phyloP scores from a whole-genome alignment of 30 jellyfish, hydroid and myxozoan genomes.

The Aurelia coerulea region DNA sequence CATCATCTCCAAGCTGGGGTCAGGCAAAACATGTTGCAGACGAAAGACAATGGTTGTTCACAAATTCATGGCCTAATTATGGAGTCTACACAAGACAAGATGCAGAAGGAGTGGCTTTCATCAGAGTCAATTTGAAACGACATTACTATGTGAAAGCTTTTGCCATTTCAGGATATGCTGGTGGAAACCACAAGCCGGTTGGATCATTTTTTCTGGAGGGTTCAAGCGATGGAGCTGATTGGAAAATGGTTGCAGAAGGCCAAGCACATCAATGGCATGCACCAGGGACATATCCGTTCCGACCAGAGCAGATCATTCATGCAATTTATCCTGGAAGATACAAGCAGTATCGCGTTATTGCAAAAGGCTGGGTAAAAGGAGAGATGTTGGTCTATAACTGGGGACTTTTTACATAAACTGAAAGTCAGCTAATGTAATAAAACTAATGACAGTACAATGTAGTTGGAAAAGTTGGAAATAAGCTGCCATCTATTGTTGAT shows the following conservation, averaged over 20 bases:
- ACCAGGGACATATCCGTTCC: slow-evolving; percentile 48
- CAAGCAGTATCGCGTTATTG: slow-evolving; percentile 25
- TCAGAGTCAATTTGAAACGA: slow-evolving; percentile 1
- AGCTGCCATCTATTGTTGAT: too few relatives aligned
- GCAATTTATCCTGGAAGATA: slow-evolving; percentile 5
- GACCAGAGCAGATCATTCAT: slow-evolving; percentile 18
- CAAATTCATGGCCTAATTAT: slow-evolving; percentile 4
- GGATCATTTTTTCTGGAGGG: neutral
- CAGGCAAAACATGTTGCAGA: slow-evolving; percentile 11
- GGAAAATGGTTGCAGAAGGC: slow-evolving; percentile 16
- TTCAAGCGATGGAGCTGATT: neutral
- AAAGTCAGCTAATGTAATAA: neutral
- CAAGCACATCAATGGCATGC: slow-evolving; percentile 15
- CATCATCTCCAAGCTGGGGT: slow-evolving; percentile 21
- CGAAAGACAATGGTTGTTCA: slow-evolving; percentile 3
- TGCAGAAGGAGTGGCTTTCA: slow-evolving; percentile 4
- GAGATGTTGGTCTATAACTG: slow-evolving; percentile 16
- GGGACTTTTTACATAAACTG: slow-evolving; percentile 28
- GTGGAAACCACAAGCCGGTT: slow-evolving; percentile 12
- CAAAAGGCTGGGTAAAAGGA: slow-evolving; percentile 32
- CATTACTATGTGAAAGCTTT: neutral
- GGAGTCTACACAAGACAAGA: slow-evolving; percentile 11
- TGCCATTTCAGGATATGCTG: slow-evolving; percentile 7
- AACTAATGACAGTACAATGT: too few relatives aligned
- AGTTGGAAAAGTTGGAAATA: too few relatives aligned